Conservation (phyloP, 2,113 vertebrate species). For the Ondatra zibethicus region DNA sequence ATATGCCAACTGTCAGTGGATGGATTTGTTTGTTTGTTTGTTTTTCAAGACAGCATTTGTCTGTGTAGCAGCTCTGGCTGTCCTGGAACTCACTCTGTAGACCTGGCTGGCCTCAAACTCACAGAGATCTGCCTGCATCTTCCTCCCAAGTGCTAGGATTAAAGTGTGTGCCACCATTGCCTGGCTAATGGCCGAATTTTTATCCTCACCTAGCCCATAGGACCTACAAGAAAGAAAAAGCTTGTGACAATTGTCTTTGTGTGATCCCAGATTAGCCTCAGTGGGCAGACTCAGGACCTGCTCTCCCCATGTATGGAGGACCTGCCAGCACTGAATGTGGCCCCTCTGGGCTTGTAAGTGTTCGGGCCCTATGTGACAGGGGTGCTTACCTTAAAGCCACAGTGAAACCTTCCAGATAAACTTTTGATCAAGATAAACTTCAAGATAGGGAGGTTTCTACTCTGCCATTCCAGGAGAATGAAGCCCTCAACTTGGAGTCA, state of each 20-base stretch:
- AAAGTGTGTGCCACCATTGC: not conserved
- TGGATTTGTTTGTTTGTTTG: not conserved
- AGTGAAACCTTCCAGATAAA: not conserved
- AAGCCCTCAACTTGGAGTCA: constrained; percentile 17
- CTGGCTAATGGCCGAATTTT: not conserved
- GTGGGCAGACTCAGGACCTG: constrained; percentile 86
- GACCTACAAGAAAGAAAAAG: not conserved
- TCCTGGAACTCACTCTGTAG: not conserved
- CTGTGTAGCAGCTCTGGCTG: not conserved
- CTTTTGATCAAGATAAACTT: not conserved
- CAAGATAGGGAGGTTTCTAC: not conserved
- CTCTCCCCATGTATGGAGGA: constrained; percentile 78
- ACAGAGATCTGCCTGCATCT: not conserved
- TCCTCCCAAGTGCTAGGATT: not conserved
- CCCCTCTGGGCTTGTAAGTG: constrained; percentile 89
- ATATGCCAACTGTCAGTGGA: not conserved
- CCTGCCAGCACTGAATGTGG: constrained; percentile 84
- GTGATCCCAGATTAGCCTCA: constrained; percentile 85
- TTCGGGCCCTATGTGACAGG: fast-evolving
- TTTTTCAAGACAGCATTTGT: not conserved
- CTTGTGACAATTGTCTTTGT: constrained; percentile 36
- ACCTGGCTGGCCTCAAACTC: not conserved
- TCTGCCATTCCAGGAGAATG: not conserved
- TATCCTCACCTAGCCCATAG: not conserved
- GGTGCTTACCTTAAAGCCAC: not conserved